phyloP scores from a whole-genome alignment of 2,797 vertebrate genomes.

The Lophius americanus region DNA sequence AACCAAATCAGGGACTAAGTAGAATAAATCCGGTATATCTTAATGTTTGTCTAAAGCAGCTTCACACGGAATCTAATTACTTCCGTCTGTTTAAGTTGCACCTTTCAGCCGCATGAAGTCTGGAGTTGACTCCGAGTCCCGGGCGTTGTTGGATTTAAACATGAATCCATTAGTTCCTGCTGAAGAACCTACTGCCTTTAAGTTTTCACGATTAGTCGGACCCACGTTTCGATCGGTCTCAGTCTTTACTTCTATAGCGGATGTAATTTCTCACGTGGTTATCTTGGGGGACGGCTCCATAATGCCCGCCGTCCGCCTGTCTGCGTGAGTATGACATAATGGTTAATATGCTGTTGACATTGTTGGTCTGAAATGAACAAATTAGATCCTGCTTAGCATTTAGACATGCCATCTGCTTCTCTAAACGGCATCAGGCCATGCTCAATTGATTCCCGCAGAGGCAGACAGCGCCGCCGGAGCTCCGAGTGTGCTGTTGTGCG shows the following conservation, averaged over 20 bases:
- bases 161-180: too few relatives aligned
- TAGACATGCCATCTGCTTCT: slow-evolving; percentile 67
- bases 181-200: background rate
- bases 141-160: too few relatives aligned
- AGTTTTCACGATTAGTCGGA: background rate
- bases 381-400: slow-evolving; percentile 65
- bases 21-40: too few relatives aligned
- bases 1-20: too few relatives aligned
- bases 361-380: slow-evolving; percentile 65
- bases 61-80: too few relatives aligned
- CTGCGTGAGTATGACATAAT: slow-evolving; percentile 48
- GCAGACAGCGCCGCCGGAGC: slow-evolving; percentile 27
- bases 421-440: slow-evolving; percentile 58
- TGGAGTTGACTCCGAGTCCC: too few relatives aligned
- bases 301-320: background rate
- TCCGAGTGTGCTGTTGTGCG: slow-evolving; percentile 28
- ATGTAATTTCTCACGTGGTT: slow-evolving; percentile 22
- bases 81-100: too few relatives aligned
- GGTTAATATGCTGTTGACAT: slow-evolving; percentile 57
- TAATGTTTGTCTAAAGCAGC: too few relatives aligned
- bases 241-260: slow-evolving; percentile 1
- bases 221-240: slow-evolving; percentile 8
- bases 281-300: slow-evolving; percentile 4
- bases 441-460: slow-evolving; percentile 62
- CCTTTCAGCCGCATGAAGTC: too few relatives aligned